A percentile compares a stretch with the other conserved stretches of the same genome.
Conservation (phyloP, 2,797 vertebrate genomes). For the Danionella dracula region DNA sequence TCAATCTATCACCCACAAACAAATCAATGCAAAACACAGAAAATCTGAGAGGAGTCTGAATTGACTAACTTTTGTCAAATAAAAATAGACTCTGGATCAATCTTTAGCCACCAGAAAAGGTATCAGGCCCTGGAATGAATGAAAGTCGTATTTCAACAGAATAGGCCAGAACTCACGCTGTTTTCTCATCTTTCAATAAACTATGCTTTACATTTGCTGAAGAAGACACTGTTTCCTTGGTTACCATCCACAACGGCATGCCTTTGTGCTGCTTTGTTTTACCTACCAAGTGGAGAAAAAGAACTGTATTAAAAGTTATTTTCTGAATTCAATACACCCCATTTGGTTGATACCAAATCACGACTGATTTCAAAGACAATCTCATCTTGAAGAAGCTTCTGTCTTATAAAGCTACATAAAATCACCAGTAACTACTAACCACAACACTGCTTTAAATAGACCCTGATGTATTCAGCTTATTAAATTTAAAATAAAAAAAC, state of each 20-base stretch:
- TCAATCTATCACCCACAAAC: not conserved
- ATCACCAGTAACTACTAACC: not conserved
- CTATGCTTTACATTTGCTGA: conserved; percentile 12
- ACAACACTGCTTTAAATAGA: not conserved
- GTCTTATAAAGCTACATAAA: not conserved
- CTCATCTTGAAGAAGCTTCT: not conserved
- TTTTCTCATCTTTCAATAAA: conserved; percentile 31
- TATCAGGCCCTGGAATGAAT: not conserved
- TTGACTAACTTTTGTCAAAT: not conserved
- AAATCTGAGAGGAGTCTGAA: not conserved
- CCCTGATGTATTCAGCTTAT: no score
- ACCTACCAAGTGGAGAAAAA: conserved; percentile 7
- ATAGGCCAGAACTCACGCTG: not conserved
- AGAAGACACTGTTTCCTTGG: conserved; percentile 21
- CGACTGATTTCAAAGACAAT: not conserved
- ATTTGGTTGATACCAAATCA: conserved; percentile 8
- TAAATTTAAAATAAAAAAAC: no score
- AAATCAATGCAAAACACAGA: not conserved
- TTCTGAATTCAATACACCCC: not conserved
- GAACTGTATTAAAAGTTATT: not conserved
- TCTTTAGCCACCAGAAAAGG: not conserved
- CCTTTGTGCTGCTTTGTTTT: conserved; percentile 1
- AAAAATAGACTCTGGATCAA: not conserved
- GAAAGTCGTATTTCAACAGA: conserved; percentile 18
- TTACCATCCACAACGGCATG: conserved; percentile 10